These are phyloP conservation scores for Psittacara wagleri DNA, from an alignment of 2,113 vertebrate genomes.

Conservation along the genomic window DNA sequence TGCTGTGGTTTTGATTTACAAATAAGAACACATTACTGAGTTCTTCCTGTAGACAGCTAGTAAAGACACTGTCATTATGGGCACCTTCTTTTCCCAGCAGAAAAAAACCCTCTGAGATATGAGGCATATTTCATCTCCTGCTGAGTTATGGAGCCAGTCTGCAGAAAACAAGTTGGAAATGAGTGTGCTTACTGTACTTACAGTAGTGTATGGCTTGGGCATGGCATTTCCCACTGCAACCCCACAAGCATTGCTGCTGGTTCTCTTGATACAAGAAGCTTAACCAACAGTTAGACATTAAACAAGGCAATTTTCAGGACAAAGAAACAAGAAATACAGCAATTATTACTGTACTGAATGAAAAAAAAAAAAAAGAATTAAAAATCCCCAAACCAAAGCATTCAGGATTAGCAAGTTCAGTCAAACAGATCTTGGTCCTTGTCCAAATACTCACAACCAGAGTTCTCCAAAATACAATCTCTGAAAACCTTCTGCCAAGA, in stretches of 20 bases:
- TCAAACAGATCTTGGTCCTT: background rate
- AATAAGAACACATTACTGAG: background rate
- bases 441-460: background rate
- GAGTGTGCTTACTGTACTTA: background rate
- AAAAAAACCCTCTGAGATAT: background rate
- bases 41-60: background rate
- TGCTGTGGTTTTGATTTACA: background rate
- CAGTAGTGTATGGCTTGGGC: background rate
- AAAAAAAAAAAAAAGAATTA: background rate
- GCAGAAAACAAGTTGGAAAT: background rate
- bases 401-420: background rate
- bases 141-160: background rate
- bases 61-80: background rate
- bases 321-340: background rate
- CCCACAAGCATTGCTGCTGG: background rate
- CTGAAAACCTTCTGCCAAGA: background rate
- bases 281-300: background rate
- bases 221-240: background rate
- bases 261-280: background rate
- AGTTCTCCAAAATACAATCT: background rate
- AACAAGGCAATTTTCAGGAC: background rate
- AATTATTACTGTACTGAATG: background rate
- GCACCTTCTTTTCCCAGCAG: background rate
- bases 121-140: background rate
- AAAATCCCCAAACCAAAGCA: background rate